These are phyloP conservation scores for Solea solea DNA, from an alignment of 2,113 vertebrate species.

Conservation along the genomic window DNA sequence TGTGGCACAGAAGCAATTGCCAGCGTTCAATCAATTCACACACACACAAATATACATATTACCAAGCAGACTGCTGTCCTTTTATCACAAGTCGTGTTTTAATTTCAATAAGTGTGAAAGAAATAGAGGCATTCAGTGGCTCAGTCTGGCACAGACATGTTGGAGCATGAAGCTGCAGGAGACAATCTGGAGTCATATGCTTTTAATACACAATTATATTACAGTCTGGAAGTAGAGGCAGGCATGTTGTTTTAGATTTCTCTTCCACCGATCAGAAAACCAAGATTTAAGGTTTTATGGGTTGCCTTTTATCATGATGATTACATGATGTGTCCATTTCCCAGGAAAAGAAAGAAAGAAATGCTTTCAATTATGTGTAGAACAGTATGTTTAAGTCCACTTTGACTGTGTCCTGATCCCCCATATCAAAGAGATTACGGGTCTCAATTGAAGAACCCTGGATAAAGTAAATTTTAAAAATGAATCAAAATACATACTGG, in stretches of 20 bases:
- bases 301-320: neutral
- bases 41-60: slow-evolving; percentile 23
- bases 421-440: neutral
- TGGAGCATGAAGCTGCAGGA: slow-evolving; percentile 17
- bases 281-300: neutral
- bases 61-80: slow-evolving; percentile 44
- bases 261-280: neutral
- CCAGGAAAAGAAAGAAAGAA: neutral
- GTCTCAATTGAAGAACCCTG: neutral
- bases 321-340: neutral
- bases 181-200: slow-evolving; percentile 45
- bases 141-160: slow-evolving; percentile 48
- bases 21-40: neutral
- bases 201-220: slow-evolving; percentile 46
- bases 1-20: neutral
- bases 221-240: slow-evolving; percentile 19
- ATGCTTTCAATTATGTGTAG: neutral
- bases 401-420: neutral
- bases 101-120: slow-evolving; percentile 64
- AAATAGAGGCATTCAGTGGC: slow-evolving; percentile 36
- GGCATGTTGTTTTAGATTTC: slow-evolving; percentile 32
- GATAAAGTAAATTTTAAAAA: neutral
- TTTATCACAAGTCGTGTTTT: slow-evolving; percentile 63
- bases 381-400: neutral
- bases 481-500: neutral